Percentiles rank a stretch among this genome's conserved stretches.
phyloP scores from a whole-genome alignment of 1,140 invertebrate genomes.

The Drosophila eugracilis region DNA sequence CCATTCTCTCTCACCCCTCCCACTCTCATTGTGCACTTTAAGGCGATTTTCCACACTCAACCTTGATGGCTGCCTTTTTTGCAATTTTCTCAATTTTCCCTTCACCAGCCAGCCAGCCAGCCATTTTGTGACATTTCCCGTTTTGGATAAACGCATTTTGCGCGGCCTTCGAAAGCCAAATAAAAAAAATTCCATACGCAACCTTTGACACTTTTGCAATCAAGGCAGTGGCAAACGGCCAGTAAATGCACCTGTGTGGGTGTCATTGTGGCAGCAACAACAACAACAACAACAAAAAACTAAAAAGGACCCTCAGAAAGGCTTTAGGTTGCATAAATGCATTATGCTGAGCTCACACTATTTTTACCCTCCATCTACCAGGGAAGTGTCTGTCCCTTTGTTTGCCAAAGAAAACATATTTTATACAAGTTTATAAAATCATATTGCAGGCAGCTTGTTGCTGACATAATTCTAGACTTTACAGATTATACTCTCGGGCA shows the following conservation, averaged over 20 bases:
- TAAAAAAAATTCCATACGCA: slow-evolving; percentile 27
- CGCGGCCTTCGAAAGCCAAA: slow-evolving; percentile 57
- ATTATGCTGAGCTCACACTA: slow-evolving; percentile 6
- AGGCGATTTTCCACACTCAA: slow-evolving; percentile 55
- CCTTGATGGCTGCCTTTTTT: slow-evolving; percentile 54
- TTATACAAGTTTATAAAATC: slow-evolving; percentile 3
- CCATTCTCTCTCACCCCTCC: neutral
- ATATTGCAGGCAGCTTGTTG: neutral
- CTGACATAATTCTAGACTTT: slow-evolving; percentile 7
- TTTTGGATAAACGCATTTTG: slow-evolving; percentile 76
- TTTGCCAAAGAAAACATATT: neutral
- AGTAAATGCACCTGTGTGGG: slow-evolving; percentile 1
- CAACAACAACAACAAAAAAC: too few species aligned
- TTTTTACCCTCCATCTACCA: slow-evolving; percentile 1
- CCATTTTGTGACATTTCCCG: slow-evolving; percentile 73
- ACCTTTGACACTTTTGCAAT: slow-evolving; percentile 77
- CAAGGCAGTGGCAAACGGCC: slow-evolving; percentile 36
- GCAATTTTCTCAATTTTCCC: slow-evolving; percentile 31
- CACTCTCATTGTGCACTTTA: slow-evolving; percentile 57
- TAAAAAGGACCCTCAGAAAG: slow-evolving; percentile 13
- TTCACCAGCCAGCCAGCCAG: slow-evolving; percentile 29
- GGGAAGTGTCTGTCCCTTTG: neutral
- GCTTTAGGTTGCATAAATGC: slow-evolving; percentile 16
- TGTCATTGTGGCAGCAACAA: slow-evolving; percentile 13
- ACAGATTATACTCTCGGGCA: neutral